Base-by-base conservation (phyloP, 2,797 vertebrate species). In the Micropoecilia bifurca region DNA sequence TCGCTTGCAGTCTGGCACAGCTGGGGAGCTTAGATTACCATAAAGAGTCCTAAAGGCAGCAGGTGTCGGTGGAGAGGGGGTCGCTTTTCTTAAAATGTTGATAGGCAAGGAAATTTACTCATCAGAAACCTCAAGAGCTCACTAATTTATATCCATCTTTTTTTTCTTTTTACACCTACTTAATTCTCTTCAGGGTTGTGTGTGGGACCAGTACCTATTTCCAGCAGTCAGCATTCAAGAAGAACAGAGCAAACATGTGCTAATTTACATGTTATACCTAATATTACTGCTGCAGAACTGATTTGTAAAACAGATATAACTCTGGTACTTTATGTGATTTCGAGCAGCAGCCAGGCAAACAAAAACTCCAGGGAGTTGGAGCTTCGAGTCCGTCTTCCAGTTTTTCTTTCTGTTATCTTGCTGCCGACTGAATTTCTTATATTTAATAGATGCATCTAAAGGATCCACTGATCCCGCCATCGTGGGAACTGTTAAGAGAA, bases 381-480 rank as follows among this genome's bases (percentile, higher is more conserved):
- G 46, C 72, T 55, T 45, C 20, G 10, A 18, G 66, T 61, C 48
- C 66, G n/a, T 45, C 61, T 76, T 73, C 36, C 41, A 63, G 30
- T 46, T 53, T 80, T 80, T 80, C 72, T 82, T 68, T 61, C 57
- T 48, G 81, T 63, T 63, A 69, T 76, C 50, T 57, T 50, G 33
- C 75, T 74, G 71, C 66, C 76, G 46, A 71, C 30, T 41, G 57
- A 12, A 76, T 39, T 45, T 0, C 76, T 79, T 28, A 80, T 72
- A 72, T 77, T 77, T 72, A 71, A 74, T 33, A 39, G 50, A 61
- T 48, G 9, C 47, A 69, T n/a, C 71, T 79, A 50, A 81, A 55
- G 75, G 66, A 18, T 16, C 45, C 43, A 81, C 75, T 47, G 22
- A 79, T 86, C 47, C 45, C 76, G 61, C 25, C 57, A 30, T 57